Evolutionary conservation across 1,140 invertebrate species (phyloP).

Genomic region (Heliconius hewitsoni): DNA sequence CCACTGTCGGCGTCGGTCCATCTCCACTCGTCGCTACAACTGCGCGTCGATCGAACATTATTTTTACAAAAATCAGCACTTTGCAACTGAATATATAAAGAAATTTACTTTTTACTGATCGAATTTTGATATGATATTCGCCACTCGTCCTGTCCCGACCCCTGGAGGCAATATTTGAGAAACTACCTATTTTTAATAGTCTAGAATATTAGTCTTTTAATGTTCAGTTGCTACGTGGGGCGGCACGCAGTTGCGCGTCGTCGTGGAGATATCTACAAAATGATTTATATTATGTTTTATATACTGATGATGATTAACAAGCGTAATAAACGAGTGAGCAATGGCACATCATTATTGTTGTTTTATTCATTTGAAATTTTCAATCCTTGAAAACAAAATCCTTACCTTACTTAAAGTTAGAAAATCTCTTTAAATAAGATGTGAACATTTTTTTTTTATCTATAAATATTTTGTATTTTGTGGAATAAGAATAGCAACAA

Average conservation of each 20-base stretch:
- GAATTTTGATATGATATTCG: slow-evolving; percentile 15
- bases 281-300: slow-evolving; percentile 80
- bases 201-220: not conserved
- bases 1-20: not conserved
- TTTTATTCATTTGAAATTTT: slow-evolving; percentile 55
- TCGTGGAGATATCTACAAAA: slow-evolving; percentile 74
- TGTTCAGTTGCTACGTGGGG: slow-evolving; percentile 23
- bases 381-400: not conserved
- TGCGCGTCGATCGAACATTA: not conserved
- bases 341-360: slow-evolving; percentile 74
- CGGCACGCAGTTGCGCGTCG: slow-evolving; percentile 54
- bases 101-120: slow-evolving; percentile 6
- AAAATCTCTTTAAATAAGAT: too few species aligned
- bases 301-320: slow-evolving; percentile 79
- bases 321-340: slow-evolving; percentile 80
- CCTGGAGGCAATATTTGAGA: slow-evolving; percentile 5
- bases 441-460: too few species aligned
- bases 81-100: not conserved
- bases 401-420: too few species aligned
- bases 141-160: not conserved
- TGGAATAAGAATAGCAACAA: too few species aligned
- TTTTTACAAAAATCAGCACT: not conserved
- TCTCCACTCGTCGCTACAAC: not conserved
- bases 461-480: too few species aligned
- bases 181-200: slow-evolving; percentile 14